phyloP scores from a whole-genome alignment of 2,113 vertebrate genomes.

The Hystrix cristata region DNA sequence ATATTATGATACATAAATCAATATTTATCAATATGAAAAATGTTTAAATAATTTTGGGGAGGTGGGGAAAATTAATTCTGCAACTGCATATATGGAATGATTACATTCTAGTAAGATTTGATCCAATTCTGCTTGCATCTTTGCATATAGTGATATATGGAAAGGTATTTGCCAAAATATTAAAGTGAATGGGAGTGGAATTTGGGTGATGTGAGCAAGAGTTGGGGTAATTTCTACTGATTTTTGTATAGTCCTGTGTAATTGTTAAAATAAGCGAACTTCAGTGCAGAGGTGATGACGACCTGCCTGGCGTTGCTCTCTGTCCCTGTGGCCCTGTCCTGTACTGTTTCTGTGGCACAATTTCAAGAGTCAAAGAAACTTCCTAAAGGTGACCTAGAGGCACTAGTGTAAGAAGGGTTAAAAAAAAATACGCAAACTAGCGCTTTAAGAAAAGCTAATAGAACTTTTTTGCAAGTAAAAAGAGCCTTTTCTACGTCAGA shows the following conservation, averaged over 20 bases:
- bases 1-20: not conserved
- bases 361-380: not conserved
- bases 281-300: not conserved
- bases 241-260: not conserved
- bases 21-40: not conserved
- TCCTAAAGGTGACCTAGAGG: not conserved
- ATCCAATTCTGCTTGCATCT: not conserved
- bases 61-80: not conserved
- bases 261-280: not conserved
- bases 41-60: not conserved
- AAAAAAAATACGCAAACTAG: not conserved
- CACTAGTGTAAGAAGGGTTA: not conserved
- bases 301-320: not conserved
- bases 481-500: not conserved
- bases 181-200: not conserved
- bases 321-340: not conserved
- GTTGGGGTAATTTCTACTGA: not conserved
- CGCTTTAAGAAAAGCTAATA: not conserved
- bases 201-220: not conserved
- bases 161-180: constrained; percentile 1
- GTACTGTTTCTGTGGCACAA: not conserved
- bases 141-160: not conserved
- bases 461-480: not conserved
- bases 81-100: not conserved
- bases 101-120: not conserved